Evolutionary conservation across 1,140 invertebrate species (phyloP).

Genomic region (Aphelenchoides fujianensis): DNA sequence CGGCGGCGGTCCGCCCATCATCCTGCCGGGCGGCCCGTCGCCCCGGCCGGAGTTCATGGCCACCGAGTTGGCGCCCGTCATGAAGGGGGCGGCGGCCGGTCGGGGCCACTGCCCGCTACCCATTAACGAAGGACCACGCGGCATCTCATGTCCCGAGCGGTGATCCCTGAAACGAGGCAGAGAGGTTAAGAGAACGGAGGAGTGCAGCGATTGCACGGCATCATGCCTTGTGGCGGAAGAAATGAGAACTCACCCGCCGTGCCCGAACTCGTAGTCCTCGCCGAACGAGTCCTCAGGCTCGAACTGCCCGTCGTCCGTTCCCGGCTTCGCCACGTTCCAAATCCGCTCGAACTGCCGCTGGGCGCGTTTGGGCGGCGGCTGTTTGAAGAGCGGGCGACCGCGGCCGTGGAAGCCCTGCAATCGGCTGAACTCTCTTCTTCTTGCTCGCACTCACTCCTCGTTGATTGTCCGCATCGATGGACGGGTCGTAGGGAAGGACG

Average conservation of each 20-base stretch:
- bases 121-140: neutral
- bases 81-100: neutral
- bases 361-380: constrained; percentile 21
- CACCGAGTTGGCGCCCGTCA: neutral
- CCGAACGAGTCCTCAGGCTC: neutral
- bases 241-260: too few species aligned
- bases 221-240: too few species aligned
- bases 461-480: too few species aligned
- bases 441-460: neutral
- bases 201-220: too few species aligned
- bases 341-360: constrained; percentile 29
- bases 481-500: too few species aligned
- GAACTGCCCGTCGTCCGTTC: constrained; percentile 8
- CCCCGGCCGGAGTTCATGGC: neutral
- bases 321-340: constrained; percentile 23
- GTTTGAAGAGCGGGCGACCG: constrained; percentile 16
- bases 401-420: neutral
- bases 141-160: neutral
- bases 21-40: too few species aligned
- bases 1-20: too few species aligned
- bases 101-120: neutral
- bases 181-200: neutral
- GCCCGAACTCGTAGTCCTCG: neutral
- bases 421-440: neutral
- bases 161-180: neutral